Conservation (phyloP, 2,113 vertebrate species). For the Alethe castanea region DNA sequence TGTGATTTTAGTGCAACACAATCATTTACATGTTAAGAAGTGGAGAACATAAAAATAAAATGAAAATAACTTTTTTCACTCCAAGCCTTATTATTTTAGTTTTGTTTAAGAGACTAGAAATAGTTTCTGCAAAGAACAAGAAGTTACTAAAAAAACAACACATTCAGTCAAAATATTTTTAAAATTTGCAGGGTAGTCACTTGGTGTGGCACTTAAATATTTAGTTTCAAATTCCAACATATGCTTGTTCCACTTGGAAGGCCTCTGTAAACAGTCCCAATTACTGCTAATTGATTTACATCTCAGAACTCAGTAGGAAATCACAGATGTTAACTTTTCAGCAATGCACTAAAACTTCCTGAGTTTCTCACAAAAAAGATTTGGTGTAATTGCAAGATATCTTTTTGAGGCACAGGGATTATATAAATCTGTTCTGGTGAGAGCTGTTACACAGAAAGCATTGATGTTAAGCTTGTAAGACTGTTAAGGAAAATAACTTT, state of each 20-base stretch:
- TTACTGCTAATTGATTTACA: constrained; percentile 72
- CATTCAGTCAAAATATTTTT: neutral
- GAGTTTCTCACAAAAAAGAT: constrained; percentile 55
- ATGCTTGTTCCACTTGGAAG: constrained; percentile 55
- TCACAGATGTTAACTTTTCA: constrained; percentile 66
- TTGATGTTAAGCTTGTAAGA: constrained; percentile 9
- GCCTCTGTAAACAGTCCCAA: constrained; percentile 31
- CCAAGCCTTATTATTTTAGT: neutral
- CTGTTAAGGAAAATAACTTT: constrained; percentile 30
- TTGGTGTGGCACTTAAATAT: constrained; percentile 16
- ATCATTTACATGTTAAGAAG: neutral
- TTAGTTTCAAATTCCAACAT: constrained; percentile 56
- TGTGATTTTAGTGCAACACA: neutral
- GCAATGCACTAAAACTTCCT: constrained; percentile 52
- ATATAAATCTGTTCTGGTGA: constrained; percentile 44
- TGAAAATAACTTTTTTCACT: neutral
- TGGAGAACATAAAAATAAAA: neutral
- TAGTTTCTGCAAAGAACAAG: neutral
- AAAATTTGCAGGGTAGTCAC: neutral
- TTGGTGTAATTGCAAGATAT: constrained; percentile 29
- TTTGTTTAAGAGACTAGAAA: neutral
- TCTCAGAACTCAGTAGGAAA: constrained; percentile 64
- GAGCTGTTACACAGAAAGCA: neutral
- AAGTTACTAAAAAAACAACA: neutral
- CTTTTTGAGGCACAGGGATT: constrained; percentile 28